Evolutionary conservation across 2,797 vertebrate genomes (phyloP).

Genomic region (Dendrocincla tyrannina): DNA sequence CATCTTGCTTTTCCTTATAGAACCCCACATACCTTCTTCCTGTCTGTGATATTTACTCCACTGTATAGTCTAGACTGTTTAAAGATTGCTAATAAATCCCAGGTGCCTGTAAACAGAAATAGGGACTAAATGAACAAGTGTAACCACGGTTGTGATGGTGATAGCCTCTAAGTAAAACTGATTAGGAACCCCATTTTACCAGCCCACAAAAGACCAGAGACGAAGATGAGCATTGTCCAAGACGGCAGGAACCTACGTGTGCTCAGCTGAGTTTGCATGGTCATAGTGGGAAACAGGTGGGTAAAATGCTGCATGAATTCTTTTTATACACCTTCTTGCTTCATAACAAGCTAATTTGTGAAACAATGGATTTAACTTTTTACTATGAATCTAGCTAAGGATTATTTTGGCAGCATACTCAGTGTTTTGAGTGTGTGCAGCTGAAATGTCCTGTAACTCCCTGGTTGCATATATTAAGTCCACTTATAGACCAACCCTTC

Average conservation of each 20-base stretch:
- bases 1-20: not conserved
- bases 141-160: not conserved
- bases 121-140: not conserved
- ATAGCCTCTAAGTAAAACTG: not conserved
- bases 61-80: not conserved
- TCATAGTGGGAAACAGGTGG: not conserved
- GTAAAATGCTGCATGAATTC: not conserved
- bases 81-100: not conserved
- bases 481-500: not conserved
- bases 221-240: not conserved
- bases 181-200: not conserved
- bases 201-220: not conserved
- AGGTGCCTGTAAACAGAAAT: not conserved
- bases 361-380: not conserved
- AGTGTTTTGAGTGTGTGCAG: not conserved
- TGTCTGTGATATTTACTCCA: not conserved
- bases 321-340: not conserved
- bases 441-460: not conserved
- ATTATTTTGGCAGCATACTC: not conserved
- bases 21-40: not conserved
- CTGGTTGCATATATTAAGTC: not conserved
- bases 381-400: not conserved
- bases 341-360: not conserved
- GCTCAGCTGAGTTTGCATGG: not conserved
- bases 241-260: not conserved